These are phyloP conservation scores for Apamea monoglypha DNA, from an alignment of 2,888 invertebrate species.

Conservation along the genomic window DNA sequence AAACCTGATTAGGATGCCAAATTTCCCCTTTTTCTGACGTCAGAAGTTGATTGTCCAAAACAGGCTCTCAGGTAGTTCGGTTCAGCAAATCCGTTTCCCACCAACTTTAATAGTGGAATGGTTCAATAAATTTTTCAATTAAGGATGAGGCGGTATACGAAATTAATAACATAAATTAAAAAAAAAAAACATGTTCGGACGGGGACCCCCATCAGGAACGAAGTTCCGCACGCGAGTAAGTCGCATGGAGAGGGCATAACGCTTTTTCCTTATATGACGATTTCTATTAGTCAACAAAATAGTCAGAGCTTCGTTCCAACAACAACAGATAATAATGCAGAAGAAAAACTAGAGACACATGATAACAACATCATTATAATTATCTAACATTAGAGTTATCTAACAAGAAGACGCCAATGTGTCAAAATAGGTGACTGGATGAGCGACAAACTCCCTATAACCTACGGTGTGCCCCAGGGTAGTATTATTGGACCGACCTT, in stretches of 20 bases:
- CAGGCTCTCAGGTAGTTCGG: conserved; percentile 38
- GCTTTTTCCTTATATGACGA: background rate
- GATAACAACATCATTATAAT: background rate
- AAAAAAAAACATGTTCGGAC: too few species aligned
- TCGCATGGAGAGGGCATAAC: background rate
- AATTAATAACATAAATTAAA: background rate
- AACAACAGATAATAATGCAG: background rate
- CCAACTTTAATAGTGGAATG: background rate
- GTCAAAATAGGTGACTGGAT: too few species aligned
- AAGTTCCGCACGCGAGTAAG: background rate
- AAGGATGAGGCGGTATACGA: background rate
- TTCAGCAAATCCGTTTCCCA: conserved; percentile 1
- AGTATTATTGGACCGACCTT: too few species aligned
- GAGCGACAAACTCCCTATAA: too few species aligned
- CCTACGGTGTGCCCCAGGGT: too few species aligned
- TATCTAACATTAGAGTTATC: too few species aligned
- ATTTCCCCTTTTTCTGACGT: conserved; percentile 27
- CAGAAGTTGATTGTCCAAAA: conserved; percentile 1
- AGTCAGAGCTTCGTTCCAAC: too few species aligned
- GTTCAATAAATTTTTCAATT: background rate
- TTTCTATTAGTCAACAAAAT: background rate
- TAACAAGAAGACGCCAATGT: too few species aligned
- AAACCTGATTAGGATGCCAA: conserved; percentile 9
- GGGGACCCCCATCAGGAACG: too few species aligned
- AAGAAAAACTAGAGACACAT: background rate